Evolutionary conservation across 2,797 vertebrate genomes (phyloP).

Genomic region (Platalea minor): DNA sequence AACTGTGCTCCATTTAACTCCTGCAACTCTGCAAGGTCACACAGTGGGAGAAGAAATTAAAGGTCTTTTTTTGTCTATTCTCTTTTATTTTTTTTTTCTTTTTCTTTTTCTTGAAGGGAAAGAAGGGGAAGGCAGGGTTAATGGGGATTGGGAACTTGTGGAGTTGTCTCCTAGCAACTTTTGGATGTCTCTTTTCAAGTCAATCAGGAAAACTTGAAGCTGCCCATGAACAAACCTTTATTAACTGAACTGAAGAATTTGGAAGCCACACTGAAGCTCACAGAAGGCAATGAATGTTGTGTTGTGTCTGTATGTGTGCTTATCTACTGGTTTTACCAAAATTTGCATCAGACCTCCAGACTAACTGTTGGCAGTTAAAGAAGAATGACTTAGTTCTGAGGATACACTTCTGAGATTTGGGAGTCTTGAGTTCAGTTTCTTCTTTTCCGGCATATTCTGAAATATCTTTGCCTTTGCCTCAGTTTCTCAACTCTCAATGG

Average conservation of each 20-base stretch:
- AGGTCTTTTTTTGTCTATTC: background rate
- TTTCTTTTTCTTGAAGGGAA: background rate
- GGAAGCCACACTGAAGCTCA: background rate
- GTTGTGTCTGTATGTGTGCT: background rate
- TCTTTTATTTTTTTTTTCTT: accelerated
- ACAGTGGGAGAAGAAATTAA: slow-evolving; percentile 9
- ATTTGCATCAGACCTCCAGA: background rate
- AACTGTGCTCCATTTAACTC: slow-evolving; percentile 72
- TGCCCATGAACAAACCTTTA: background rate
- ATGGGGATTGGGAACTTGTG: background rate
- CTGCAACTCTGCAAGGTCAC: slow-evolving; percentile 71
- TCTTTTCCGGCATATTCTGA: background rate
- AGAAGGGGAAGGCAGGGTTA: background rate
- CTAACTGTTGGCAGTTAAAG: background rate
- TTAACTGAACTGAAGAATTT: background rate
- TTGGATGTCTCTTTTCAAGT: background rate
- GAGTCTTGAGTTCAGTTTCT: background rate
- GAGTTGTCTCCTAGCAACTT: background rate
- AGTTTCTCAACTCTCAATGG: background rate
- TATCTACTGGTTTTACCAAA: background rate
- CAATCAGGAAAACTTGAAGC: background rate
- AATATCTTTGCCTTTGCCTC: background rate
- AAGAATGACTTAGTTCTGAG: background rate
- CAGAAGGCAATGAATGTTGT: background rate
- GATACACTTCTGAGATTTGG: background rate